Evolutionary conservation across 2,797 vertebrate species (phyloP), one percentile per base, ranked within the genome.

Genomic region (Halcyon leucocephala): DNA sequence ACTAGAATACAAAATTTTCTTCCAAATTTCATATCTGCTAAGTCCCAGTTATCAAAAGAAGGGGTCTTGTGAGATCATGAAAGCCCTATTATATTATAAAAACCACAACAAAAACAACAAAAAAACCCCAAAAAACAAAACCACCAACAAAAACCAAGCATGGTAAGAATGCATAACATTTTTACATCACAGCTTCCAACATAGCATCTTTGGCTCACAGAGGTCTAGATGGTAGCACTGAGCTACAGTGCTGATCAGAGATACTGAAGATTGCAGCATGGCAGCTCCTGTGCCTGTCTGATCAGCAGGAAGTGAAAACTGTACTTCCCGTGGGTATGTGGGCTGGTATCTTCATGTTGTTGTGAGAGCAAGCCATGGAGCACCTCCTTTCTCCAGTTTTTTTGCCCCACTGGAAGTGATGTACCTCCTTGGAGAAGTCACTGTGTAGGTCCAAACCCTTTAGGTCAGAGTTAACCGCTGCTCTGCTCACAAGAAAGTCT

Each of bases 321-420:
- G 3, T 46, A 15, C 10, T 66, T 70, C 10, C n/a, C 0, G 2
- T 0, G 2, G 35, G 18, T 4, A 0, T 71, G 28, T 31, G 74
- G 35, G 41, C 28, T 58, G 28, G 6, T 44, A 28, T 37, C 26
- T 72, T 73, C 29, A 15, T 17, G 44, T 80, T 60, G 14, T 35
- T 64, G 15, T 10, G 44, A 67, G 5, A 80, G 33, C 4, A 66
- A 76, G 33, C 19, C 31, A 41, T 3, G 8, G 22, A 74, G 15
- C 14, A 41, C 7, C 41, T 93, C 10, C 8, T 80, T 79, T 46
- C 48, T 84, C 48, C n/a, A 65, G 25, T 24, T 82, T 77, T 77
- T 88, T n/a, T 88, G 29, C 26, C 41, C 37, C 41, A 20, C 15
- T 71, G 35, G 46, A 84, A 86, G 19, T 21, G 17, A 58, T 54